Evolutionary conservation across 2,888 invertebrate species (phyloP), one percentile per base, ranked within the genome.

Genomic region (Cerceris ruficornis): DNA sequence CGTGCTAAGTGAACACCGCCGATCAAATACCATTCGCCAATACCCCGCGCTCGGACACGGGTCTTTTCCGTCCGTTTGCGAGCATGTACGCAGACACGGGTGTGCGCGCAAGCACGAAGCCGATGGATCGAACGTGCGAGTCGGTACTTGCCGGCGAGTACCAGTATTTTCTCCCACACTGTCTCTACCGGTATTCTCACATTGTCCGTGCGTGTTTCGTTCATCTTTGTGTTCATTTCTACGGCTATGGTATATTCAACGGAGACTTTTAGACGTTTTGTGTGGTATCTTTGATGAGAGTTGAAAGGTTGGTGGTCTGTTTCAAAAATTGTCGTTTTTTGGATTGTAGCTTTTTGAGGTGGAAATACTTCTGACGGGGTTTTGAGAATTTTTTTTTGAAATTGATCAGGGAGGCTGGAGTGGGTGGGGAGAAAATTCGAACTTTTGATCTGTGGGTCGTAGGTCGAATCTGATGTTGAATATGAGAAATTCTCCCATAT

Each of bases 1-100:
- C 91, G 88, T 74, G 87, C 83, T 84, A 80, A 87, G 86, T 66
- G 74, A 76, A 68, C 81, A 65, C 65, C 84, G 68, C 65, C 84
- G 74, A 84, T 77, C 73, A 69, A 83, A 75, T 77, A 75, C 77
- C 77, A 69, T 50, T 17, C 14, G 42, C 15, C 14, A n/a, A 43
- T 60, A 28, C 42, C n/a, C 39, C 13, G 50, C 28, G 13, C 15
- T n/a, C 17, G 9, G 6, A 54, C 57, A 55, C 46, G 15, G 5
- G 8, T 11, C 46, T 46, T 46, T 8, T 46, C 8, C 46, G 11
- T 28, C 13, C 13, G 46, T 13, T 46, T 46, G 2, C 5, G 13
- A 11, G 46, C 13, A 1, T 8, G 13, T 46, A 5, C 5, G 46
- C 1, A 46, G 46, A 46, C 5, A 28, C 28, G 28, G 1, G 28